Evolutionary conservation across 2,797 vertebrate species (phyloP), one percentile per base, ranked within the genome.

Genomic region (Helostoma temminkii): DNA sequence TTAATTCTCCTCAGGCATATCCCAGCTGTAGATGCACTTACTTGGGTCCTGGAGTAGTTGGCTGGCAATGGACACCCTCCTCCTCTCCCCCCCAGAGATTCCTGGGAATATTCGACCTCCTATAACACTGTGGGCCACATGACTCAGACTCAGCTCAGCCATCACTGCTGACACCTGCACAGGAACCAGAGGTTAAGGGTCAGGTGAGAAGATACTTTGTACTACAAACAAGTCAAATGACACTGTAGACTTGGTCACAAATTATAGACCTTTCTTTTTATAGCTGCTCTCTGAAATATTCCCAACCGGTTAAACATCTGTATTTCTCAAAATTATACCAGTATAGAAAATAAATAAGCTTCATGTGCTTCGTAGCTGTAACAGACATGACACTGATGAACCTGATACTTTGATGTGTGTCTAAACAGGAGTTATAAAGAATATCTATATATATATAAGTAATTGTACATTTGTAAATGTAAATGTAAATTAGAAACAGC

Each of bases 41-140:
- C 97, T 95, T 47, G 97, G 97, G 90, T 99, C 96, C 88, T 97
- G 97, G 66, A 99, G 95, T 19, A 98, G 92, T 80, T 98, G 97
- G 47, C 94, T 93, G 78, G 97, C 97, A 0, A 99, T 96, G 66
- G 97, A 98, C 49, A 98, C 96, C 21, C 96, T 94, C 49, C 97
- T 95, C 75, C 96, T 94, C 89, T 99, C 96, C 0, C 96, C 97
- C 6, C 91, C 95, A 4, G 97, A 98, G 90, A 99, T 97, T 19
- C 97, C 97, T 3, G 91, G 87, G 5, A 95, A 94, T 67, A 94
- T 61, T 1, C 85, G 91, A 43, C 93, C 96, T 79, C 97, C 97
- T 8, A 99, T 98, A 42, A 97, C 90, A 39, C 81, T 96, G 82
- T 94, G 92, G 34, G 96, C 96, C 87, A 98, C 93, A 0, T 98